Conservation (phyloP, 2,797 vertebrate genomes). For the Sebastes taczanowskii region DNA sequence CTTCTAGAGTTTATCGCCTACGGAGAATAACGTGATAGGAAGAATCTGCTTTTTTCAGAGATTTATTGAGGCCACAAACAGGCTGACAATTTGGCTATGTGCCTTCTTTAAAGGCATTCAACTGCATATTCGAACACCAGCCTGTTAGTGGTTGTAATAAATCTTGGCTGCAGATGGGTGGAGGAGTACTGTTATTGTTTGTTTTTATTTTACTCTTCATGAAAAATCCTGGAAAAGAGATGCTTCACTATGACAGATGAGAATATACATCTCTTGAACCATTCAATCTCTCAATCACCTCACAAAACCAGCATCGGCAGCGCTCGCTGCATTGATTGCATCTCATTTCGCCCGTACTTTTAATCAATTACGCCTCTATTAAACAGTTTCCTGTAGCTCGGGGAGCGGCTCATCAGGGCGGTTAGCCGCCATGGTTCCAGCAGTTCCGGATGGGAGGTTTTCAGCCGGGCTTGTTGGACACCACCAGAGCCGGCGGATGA, state of each 20-base stretch:
- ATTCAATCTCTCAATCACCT: conserved; percentile 5
- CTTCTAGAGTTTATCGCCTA: not conserved
- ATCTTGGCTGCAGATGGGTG: conserved; percentile 24
- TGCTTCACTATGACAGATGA: not conserved
- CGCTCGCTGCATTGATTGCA: conserved; percentile 39
- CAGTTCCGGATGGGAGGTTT: conserved; percentile 85
- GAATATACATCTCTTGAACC: not conserved
- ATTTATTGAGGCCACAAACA: conserved; percentile 43
- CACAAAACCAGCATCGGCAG: conserved; percentile 20
- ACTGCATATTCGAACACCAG: conserved; percentile 17
- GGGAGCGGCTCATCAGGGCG: conserved; percentile 60
- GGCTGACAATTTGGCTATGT: conserved; percentile 19
- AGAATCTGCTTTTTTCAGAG: conserved; percentile 15
- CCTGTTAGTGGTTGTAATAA: conserved; percentile 26
- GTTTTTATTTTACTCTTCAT: not conserved
- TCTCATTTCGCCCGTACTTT: conserved; percentile 58
- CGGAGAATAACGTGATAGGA: not conserved
- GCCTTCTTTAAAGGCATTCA: conserved; percentile 26
- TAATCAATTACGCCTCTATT: conserved; percentile 76
- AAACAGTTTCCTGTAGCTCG: conserved; percentile 57
- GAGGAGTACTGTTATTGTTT: not conserved
- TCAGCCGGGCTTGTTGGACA: conserved; percentile 80
- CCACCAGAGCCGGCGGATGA: conserved; percentile 71
- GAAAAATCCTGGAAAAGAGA: conserved; percentile 5
- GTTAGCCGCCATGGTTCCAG: conserved; percentile 58